These are phyloP conservation scores for Fistularia tabacaria DNA, from an alignment of 2,797 vertebrate genomes.

Conservation along the genomic window DNA sequence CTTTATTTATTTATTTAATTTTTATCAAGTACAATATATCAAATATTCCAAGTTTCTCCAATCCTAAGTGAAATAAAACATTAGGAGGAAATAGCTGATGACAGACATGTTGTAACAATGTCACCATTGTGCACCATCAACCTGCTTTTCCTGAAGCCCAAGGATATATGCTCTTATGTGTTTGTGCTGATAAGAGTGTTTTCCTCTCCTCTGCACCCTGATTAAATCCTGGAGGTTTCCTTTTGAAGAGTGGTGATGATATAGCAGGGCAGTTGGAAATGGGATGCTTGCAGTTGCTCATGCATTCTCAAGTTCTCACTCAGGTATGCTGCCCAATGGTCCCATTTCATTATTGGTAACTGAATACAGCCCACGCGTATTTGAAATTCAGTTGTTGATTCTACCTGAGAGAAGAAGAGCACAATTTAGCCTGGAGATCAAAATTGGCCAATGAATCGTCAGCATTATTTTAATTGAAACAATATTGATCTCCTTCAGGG, in stretches of 20 bases:
- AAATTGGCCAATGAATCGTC: constrained; percentile 26
- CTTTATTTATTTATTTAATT: too few relatives aligned
- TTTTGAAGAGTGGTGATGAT: constrained; percentile 14
- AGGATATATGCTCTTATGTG: not conserved
- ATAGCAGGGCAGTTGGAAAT: constrained; percentile 31
- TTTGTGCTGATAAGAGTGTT: not conserved
- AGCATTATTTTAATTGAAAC: constrained; percentile 42
- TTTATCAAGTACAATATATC: too few relatives aligned
- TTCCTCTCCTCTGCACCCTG: constrained; percentile 3
- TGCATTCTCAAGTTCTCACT: constrained; percentile 50
- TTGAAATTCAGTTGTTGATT: constrained; percentile 35
- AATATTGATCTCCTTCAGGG: constrained; percentile 32
- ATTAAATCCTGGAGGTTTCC: constrained; percentile 19
- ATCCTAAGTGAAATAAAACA: too few relatives aligned
- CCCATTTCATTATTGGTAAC: constrained; percentile 47
- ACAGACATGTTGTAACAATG: too few relatives aligned
- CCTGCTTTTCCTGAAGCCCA: too few relatives aligned
- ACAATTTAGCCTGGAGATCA: constrained; percentile 29
- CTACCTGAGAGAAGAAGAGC: constrained; percentile 12
- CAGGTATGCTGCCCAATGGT: constrained; percentile 17
- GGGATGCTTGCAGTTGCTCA: constrained; percentile 25
- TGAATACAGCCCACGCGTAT: constrained; percentile 21
- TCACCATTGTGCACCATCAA: too few relatives aligned
- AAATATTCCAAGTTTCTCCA: too few relatives aligned
- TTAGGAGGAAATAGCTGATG: too few relatives aligned